These are phyloP conservation scores for Heteromyza rotundicornis DNA, from an alignment of 2,888 invertebrate species.

Conservation along the genomic window DNA sequence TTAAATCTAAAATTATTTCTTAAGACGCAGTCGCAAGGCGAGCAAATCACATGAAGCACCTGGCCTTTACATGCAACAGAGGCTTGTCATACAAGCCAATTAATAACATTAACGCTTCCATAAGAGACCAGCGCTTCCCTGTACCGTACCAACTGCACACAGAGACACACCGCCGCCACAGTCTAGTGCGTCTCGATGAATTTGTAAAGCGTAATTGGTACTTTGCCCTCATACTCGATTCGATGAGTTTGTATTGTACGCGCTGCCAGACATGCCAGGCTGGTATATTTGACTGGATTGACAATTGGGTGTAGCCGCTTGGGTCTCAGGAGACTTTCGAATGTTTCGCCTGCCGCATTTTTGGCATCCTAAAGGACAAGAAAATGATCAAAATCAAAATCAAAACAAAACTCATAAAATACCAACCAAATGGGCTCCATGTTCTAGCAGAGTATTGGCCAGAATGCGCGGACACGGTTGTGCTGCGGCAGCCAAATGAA, in stretches of 20 bases:
- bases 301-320: slow-evolving; percentile 72
- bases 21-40: slow-evolving; percentile 16
- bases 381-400: neutral
- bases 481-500: slow-evolving; percentile 83
- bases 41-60: slow-evolving; percentile 5
- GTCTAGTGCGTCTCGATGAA: slow-evolving; percentile 57
- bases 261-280: slow-evolving; percentile 86
- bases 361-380: slow-evolving; percentile 65
- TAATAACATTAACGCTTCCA: too few relatives aligned
- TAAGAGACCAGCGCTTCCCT: too few relatives aligned
- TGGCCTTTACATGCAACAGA: neutral
- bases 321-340: slow-evolving; percentile 71
- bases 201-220: slow-evolving; percentile 66
- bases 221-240: slow-evolving; percentile 69
- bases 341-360: slow-evolving; percentile 78
- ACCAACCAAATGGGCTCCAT: slow-evolving; percentile 71
- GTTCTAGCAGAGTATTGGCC: slow-evolving; percentile 74
- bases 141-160: neutral
- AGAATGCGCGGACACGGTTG: slow-evolving; percentile 74
- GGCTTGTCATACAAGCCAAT: neutral
- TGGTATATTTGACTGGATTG: slow-evolving; percentile 79
- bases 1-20: slow-evolving; percentile 14
- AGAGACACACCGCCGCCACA: neutral
- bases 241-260: slow-evolving; percentile 76
- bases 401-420: neutral